A percentile compares a stretch with the other conserved stretches of the same genome.
Conservation (phyloP, 2,113 vertebrate species). For the Okapia johnstoni region DNA sequence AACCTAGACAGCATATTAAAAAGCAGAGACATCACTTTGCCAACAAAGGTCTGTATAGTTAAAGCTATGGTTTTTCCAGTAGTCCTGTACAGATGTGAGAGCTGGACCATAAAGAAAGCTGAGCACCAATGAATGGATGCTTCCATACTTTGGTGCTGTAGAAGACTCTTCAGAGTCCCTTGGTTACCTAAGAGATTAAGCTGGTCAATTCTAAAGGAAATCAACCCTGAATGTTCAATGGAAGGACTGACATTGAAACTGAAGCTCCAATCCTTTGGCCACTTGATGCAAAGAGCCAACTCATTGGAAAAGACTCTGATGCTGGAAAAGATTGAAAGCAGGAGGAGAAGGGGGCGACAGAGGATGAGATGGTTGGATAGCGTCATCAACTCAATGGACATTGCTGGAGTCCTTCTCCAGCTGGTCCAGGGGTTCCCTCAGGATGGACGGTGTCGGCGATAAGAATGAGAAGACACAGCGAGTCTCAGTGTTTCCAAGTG, state of each 20-base stretch:
- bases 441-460: too few species aligned
- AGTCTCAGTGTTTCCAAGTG: too few species aligned
- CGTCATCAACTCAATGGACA: background rate
- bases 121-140: fast-evolving
- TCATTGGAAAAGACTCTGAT: background rate
- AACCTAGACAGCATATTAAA: background rate
- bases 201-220: background rate
- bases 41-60: background rate
- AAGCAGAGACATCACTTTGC: background rate
- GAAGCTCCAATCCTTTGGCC: background rate
- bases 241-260: background rate
- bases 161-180: background rate
- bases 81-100: background rate
- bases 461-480: too few species aligned
- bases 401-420: too few species aligned
- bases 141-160: background rate
- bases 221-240: background rate
- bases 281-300: background rate
- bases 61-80: background rate
- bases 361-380: background rate
- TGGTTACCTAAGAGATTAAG: background rate
- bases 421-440: too few species aligned
- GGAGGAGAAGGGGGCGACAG: background rate
- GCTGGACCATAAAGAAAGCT: background rate
- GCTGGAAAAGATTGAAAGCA: background rate